Evolutionary conservation across 2,797 vertebrate species (phyloP), one percentile per base, ranked within the genome.

Genomic region (Parauchenoglanis punctatus): DNA sequence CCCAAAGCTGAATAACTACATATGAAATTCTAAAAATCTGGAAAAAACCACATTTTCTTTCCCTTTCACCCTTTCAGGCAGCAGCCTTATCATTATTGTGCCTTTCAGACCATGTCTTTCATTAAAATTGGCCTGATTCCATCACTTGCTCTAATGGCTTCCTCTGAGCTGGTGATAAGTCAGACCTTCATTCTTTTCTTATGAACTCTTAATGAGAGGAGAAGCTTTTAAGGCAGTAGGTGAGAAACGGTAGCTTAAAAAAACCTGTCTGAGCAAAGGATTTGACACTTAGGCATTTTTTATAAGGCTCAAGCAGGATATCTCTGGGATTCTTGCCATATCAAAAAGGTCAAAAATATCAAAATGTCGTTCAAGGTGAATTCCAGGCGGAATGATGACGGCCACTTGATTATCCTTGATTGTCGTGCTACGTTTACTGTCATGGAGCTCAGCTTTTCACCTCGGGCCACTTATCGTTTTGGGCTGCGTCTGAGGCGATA

Each of bases 161-260:
- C 25, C n/a, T 58, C 12, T 28, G 7, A 68, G 72, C 44, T 63
- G 44, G 67, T 81, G 77, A 65, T 67, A 59, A 81, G 75, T 13
- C 35, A 61, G 78, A 81, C 82, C 87, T 84, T 70, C 70, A 49
- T 84, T 49, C 73, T 80, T 59, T 18, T 52, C 54, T 80, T 77
- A 84, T 59, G 31, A 68, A 84, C 61, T 61, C 52, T 61, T 70
- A 84, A 87, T 72, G 82, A 87, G 31, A 84, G 40, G n/a, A 72
- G 52, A 84, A 61, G 40, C 72, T 84, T 78, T 84, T 58, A 59
- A 67, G 65, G n/a, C 82, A 84, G 49, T 17, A 78, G 7, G 28
- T 7, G 63, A 58, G 52, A 70, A 77, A 84, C 4, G 35, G 35
- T 59, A 13, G 56, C 63, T 78, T 76, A 65, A 65, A 28, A 65